These are phyloP conservation scores for Salmo trutta DNA, from an alignment of 2,797 vertebrate genomes.

Conservation along the genomic window DNA sequence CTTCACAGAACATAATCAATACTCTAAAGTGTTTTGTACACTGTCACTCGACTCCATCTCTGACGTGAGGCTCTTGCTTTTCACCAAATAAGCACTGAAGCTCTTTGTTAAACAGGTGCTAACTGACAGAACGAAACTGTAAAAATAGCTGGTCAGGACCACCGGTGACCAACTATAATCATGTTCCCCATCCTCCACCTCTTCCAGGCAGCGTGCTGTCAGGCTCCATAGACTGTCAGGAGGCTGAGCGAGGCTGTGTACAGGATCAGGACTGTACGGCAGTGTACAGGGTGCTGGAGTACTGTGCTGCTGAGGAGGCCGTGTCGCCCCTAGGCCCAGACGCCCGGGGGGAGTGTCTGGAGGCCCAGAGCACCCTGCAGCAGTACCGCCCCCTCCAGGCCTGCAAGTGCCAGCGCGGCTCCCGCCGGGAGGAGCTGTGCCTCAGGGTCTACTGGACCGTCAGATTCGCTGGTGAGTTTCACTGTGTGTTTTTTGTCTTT, in stretches of 20 bases:
- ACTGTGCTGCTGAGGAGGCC: slow-evolving; percentile 77
- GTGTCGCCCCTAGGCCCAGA: slow-evolving; percentile 61
- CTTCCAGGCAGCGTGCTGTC: slow-evolving; percentile 57
- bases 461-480: slow-evolving; percentile 72
- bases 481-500: slow-evolving; percentile 1
- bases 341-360: slow-evolving; percentile 76
- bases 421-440: slow-evolving; percentile 85
- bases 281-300: slow-evolving; percentile 79
- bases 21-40: background rate
- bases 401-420: slow-evolving; percentile 88
- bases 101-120: background rate
- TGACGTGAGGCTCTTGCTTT: background rate
- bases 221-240: slow-evolving; percentile 76
- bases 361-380: slow-evolving; percentile 79
- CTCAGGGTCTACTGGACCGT: slow-evolving; percentile 87
- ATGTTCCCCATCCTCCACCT: background rate
- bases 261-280: slow-evolving; percentile 76
- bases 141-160: background rate
- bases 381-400: slow-evolving; percentile 79
- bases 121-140: background rate
- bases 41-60: too few relatives aligned
- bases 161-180: background rate
- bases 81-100: background rate
- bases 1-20: slow-evolving; percentile 6
- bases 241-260: slow-evolving; percentile 81